Percentiles rank a stretch among this genome's conserved stretches.
These are phyloP conservation scores for Pseudolaguvia tuberculata DNA, from an alignment of 2,113 vertebrate genomes.

Conservation along the genomic window DNA sequence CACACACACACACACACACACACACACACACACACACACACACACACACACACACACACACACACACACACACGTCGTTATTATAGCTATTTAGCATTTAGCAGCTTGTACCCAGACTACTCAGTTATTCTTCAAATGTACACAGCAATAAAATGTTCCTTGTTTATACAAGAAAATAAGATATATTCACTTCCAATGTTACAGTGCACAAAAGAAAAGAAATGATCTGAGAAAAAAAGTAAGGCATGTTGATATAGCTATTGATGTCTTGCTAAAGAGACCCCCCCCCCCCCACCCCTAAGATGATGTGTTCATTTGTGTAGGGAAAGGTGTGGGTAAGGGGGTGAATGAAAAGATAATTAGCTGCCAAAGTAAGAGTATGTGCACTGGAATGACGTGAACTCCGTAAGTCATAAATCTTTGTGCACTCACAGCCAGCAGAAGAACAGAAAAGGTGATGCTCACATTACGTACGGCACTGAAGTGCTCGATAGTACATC, in stretches of 20 bases:
- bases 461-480: constrained; percentile 35
- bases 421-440: constrained; percentile 63
- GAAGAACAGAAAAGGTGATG: constrained; percentile 39
- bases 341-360: constrained; percentile 13
- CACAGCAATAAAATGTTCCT: background rate
- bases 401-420: constrained; percentile 42
- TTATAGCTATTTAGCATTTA: constrained; percentile 38
- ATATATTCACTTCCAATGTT: constrained; percentile 32
- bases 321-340: constrained; percentile 38
- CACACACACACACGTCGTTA: too few relatives aligned
- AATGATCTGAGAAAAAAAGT: constrained; percentile 51
- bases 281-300: background rate
- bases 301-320: constrained; percentile 12
- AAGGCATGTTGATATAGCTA: constrained; percentile 64
- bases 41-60: too few relatives aligned
- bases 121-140: background rate
- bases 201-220: constrained; percentile 60
- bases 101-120: constrained; percentile 32
- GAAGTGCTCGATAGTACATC: constrained; percentile 46
- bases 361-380: constrained; percentile 70
- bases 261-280: constrained; percentile 21
- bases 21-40: too few relatives aligned
- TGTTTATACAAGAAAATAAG: background rate
- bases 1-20: too few relatives aligned
- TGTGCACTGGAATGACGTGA: constrained; percentile 58